Evolutionary conservation across 1,140 invertebrate species (phyloP).

Genomic region (Drosophila cardini): DNA sequence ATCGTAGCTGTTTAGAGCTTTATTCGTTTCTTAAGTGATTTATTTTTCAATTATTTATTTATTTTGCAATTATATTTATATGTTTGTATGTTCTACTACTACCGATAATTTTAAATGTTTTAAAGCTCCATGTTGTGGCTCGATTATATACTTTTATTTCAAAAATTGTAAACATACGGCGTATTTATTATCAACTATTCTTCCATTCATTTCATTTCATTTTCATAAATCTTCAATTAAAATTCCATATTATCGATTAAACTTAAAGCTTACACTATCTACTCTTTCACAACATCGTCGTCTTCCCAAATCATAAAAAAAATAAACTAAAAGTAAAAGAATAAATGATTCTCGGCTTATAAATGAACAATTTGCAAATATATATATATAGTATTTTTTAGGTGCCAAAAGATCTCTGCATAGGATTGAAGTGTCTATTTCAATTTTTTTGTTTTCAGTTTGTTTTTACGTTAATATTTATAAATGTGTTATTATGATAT

Average conservation of each 20-base stretch:
- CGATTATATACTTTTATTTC: conserved; percentile 39
- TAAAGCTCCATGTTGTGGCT: conserved; percentile 1
- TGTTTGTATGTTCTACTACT: neutral
- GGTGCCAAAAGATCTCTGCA: neutral
- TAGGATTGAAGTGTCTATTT: conserved; percentile 20
- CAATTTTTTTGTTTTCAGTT: too few relatives aligned
- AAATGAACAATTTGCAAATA: conserved; percentile 19
- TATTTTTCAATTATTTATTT: neutral
- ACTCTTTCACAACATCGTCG: conserved; percentile 24
- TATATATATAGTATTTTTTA: neutral
- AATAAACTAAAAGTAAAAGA: conserved; percentile 26
- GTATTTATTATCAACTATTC: conserved; percentile 37
- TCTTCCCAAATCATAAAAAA: conserved; percentile 20
- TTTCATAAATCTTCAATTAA: conserved; percentile 42
- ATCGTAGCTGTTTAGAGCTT: conserved; percentile 40
- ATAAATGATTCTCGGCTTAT: neutral
- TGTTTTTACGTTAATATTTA: conserved; percentile 22
- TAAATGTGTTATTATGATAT: conserved; percentile 23
- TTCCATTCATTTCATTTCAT: conserved; percentile 32
- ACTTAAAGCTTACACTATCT: conserved; percentile 27
- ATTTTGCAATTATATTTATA: conserved; percentile 11
- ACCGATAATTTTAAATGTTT: neutral
- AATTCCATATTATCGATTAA: conserved; percentile 34
- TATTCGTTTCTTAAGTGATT: conserved; percentile 43
- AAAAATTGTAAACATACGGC: conserved; percentile 37